Base-by-base conservation (phyloP, 2,113 vertebrate species). In the Paramormyrops kingsleyae region DNA sequence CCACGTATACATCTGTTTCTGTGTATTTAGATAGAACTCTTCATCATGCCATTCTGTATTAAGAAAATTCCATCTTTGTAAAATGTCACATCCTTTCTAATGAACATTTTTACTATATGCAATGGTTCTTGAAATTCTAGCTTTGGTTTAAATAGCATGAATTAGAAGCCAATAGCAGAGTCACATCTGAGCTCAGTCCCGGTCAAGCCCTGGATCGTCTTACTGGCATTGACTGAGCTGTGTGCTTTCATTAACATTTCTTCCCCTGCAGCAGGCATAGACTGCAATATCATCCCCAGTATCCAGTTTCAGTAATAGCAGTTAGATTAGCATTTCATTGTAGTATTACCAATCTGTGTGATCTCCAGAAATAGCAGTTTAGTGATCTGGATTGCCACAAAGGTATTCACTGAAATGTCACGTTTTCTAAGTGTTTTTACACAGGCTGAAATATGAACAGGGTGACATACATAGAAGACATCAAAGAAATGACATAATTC, bases 201-300 rank as follows among this genome's bases (percentile, higher is more conserved):
- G 44, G 53, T 35, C 19, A 56, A 50, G 77, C 42, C 46, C 5
- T 74, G 87, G 70, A 84, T 84, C 21, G 53, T 84, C 87, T 90
- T 90, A 66, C 87, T 88, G 87, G 19, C 27, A 62, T 66, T 88
- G 94, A 94, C 94, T 93, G 90, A 90, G 92, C 95, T 93, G 92
- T 94, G 92, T 93, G 93, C 93, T 96, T 93, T 94, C 93, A 90
- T 93, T 95, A 92, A 91, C 92, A 92, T 92, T 93, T 91, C 93
- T 90, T 94, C 92, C 89, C 85, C 49, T 44, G 88, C 31, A 53
- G 74, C 52, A 46, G 70, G 88, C 31, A 19, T 31, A 88, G 93
- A 92, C 92, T 95, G 95, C 92, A 96, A 96, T 92, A 93, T 92
- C 91, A 95, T 92, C 92, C 91, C 90, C 83, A 90, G 83, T 92